Base-by-base conservation (phyloP, 1,140 invertebrate genomes). In the Mactra quadrangularis region DNA sequence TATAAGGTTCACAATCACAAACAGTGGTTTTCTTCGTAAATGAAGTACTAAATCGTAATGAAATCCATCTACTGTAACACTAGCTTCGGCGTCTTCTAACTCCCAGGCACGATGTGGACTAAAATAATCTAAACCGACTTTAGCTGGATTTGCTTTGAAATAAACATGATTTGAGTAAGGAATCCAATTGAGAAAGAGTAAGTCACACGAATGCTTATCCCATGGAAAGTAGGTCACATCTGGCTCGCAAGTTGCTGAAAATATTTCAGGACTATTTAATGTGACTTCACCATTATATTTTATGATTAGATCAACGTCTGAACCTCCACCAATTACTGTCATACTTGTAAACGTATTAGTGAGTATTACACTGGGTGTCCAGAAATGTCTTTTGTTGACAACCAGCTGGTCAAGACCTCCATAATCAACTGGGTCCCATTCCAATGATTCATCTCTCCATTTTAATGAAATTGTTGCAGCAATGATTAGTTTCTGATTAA, bases 191-290 rank as follows among this genome's bases (percentile, higher is more conserved):
- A 25, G 0, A 22, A 62, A 76, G 13, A 7, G 3, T 6, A 99
- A 98, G 93, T 97, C 97, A 97, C 98, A 98, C 93, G 97, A 96
- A 93, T 97, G 99, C 47, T 96, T 97, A 92, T 99, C 97, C 93
- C 97, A 68, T 94, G 98, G 97, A 90, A 98, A 99, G 0, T 97
- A 85, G 17, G 79, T 87, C 90, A 99, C 98, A 7, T 98, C 98
- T 31, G 97, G 97, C 45, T 97, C 97, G 91, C 98, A 97, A 97
- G 97, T 98, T 53, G 96, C 94, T 50, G 98, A 97, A 33, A 78
- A 66, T 6, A 64, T 29, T 11, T 78, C 47, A 13, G 38, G 41
- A n/a, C 41, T 35, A 35, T 25, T 7, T 3, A 27, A 53, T 33
- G 13, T 19, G 9, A n/a, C 33, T 93, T 97, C 97, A 22, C 98